Percentiles rank a stretch among this genome's conserved stretches.
These are phyloP conservation scores for Lasioglossum albipes DNA, from an alignment of 1,140 invertebrate species.

Conservation along the genomic window DNA sequence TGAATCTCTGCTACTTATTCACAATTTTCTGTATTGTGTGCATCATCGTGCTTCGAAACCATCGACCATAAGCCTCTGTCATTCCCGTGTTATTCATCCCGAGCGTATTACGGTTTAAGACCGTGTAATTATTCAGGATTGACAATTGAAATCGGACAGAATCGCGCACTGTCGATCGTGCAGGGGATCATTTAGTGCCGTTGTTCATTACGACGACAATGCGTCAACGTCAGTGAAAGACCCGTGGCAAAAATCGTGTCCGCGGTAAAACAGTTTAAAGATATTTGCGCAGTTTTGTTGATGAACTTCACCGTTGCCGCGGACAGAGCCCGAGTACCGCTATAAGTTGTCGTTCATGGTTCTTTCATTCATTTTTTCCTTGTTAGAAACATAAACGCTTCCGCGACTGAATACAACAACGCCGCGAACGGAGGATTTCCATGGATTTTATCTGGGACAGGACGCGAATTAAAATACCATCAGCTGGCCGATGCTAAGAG, in stretches of 20 bases:
- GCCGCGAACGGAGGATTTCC: slow-evolving; percentile 22
- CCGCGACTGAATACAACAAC: neutral
- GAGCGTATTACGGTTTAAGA: neutral
- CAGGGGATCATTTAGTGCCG: slow-evolving; percentile 54
- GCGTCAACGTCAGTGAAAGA: slow-evolving; percentile 23
- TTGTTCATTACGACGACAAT: slow-evolving; percentile 58
- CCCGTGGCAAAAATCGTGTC: slow-evolving; percentile 23
- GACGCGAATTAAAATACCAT: slow-evolving; percentile 46
- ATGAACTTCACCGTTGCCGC: slow-evolving; percentile 42
- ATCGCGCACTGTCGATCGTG: neutral
- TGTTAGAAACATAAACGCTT: slow-evolving; percentile 31
- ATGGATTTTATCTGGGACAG: slow-evolving; percentile 21
- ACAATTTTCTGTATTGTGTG: too few species aligned
- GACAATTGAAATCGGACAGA: slow-evolving; percentile 2
- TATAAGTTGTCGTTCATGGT: neutral
- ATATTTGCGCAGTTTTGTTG: slow-evolving; percentile 29
- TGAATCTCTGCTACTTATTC: too few species aligned
- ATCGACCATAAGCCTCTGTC: too few species aligned
- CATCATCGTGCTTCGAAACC: too few species aligned
- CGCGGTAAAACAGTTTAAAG: slow-evolving; percentile 36
- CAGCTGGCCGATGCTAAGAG: slow-evolving; percentile 16
- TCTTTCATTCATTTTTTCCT: neutral
- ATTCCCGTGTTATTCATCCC: too few species aligned
- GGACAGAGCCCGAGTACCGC: slow-evolving; percentile 24
- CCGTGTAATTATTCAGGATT: neutral